A percentile compares a stretch with the other conserved stretches of the same genome.
Conservation (phyloP, 2,797 vertebrate species). For the Acestrorhynchus altus region DNA sequence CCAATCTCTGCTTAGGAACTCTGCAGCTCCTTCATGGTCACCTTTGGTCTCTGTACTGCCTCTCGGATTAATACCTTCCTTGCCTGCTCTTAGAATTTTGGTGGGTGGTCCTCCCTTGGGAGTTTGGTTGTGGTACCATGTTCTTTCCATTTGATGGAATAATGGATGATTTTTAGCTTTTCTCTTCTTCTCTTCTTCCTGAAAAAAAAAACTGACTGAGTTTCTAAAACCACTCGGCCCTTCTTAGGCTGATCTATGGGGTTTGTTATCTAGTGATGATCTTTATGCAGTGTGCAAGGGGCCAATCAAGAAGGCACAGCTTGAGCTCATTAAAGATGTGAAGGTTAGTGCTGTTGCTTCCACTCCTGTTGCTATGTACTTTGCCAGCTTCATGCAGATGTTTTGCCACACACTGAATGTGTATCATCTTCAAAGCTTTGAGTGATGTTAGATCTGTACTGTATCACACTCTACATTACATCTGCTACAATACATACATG, state of each 20-base stretch:
- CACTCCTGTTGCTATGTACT: conserved; percentile 27
- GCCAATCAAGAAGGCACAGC: conserved; percentile 49
- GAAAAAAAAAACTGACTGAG: too few species aligned
- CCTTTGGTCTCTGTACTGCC: too few species aligned
- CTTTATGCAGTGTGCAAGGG: conserved; percentile 29
- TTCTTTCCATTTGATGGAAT: too few species aligned
- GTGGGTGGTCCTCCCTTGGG: too few species aligned
- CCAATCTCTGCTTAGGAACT: too few species aligned
- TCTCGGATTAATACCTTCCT: too few species aligned
- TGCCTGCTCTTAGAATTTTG: too few species aligned
- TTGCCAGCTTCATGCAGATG: conserved; percentile 2
- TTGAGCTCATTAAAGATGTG: conserved; percentile 42
- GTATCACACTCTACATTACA: too few species aligned
- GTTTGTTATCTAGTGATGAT: conserved; percentile 43
- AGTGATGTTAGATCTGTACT: neutral
- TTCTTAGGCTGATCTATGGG: conserved; percentile 9
- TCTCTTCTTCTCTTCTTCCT: too few species aligned
- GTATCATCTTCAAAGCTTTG: neutral
- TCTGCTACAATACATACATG: neutral
- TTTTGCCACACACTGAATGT: neutral
- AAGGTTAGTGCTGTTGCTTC: conserved; percentile 22
- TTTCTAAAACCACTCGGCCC: conserved; percentile 4
- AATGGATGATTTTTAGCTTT: too few species aligned
- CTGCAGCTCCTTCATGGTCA: too few species aligned
- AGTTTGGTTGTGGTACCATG: too few species aligned